phyloP scores from a whole-genome alignment of 2,888 invertebrate species.

The Drosophila longiperda region DNA sequence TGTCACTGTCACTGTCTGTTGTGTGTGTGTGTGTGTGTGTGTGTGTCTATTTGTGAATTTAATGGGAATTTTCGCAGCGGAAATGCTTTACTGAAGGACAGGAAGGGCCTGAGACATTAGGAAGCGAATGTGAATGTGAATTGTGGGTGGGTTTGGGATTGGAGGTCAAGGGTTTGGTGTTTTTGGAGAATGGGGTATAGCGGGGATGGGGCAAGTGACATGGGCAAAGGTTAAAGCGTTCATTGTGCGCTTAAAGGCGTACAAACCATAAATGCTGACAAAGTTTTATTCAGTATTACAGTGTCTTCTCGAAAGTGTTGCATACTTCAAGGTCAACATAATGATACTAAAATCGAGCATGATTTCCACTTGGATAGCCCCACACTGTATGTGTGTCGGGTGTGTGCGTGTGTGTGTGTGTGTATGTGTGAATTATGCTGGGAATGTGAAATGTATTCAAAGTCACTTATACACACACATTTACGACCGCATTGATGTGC shows the following conservation, averaged over 20 bases:
- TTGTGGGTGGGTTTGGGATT: background rate
- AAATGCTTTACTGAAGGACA: slow-evolving; percentile 58
- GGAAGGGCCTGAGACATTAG: slow-evolving; percentile 40
- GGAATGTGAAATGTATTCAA: slow-evolving; percentile 26
- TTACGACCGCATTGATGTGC: slow-evolving; percentile 37
- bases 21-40: slow-evolving; percentile 23
- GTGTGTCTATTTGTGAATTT: slow-evolving; percentile 62
- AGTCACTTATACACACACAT: slow-evolving; percentile 17
- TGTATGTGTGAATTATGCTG: slow-evolving; percentile 46
- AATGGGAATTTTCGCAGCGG: slow-evolving; percentile 77
- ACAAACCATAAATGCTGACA: slow-evolving; percentile 52
- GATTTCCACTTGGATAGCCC: slow-evolving; percentile 50
- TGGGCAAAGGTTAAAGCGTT: slow-evolving; percentile 74
- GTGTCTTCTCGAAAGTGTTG: slow-evolving; percentile 64
- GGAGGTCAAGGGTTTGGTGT: background rate
- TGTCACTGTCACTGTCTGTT: background rate
- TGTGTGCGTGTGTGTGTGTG: background rate
- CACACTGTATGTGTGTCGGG: background rate
- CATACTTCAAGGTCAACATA: slow-evolving; percentile 73
- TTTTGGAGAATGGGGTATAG: too few relatives aligned
- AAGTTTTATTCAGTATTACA: background rate
- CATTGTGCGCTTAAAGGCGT: slow-evolving; percentile 64
- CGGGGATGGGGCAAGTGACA: slow-evolving; percentile 35
- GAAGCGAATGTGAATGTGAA: background rate
- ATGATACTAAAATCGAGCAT: slow-evolving; percentile 51